Percentiles rank a stretch among this genome's conserved stretches.
These are phyloP conservation scores for Podabrus alpinus DNA, from an alignment of 2,888 invertebrate species.

Conservation along the genomic window DNA sequence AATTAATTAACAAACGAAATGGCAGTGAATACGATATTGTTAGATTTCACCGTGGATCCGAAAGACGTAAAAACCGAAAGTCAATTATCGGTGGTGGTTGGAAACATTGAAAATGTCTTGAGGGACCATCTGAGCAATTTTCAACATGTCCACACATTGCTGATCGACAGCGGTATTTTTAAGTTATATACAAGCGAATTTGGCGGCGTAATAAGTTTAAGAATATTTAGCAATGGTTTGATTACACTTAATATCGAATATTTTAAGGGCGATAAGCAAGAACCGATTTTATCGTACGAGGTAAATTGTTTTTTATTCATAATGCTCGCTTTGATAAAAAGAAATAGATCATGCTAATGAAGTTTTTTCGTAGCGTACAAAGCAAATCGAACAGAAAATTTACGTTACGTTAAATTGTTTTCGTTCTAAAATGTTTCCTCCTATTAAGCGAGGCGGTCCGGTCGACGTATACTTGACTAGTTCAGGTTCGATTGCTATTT, in stretches of 20 bases:
- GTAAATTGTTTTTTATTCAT: conserved; percentile 56
- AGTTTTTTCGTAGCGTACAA: conserved; percentile 66
- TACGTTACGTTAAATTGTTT: conserved; percentile 72
- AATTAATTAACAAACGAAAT: conserved; percentile 52
- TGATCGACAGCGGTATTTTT: conserved; percentile 71
- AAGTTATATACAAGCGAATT: conserved; percentile 73
- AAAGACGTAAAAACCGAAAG: conserved; percentile 68
- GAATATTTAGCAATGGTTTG: conserved; percentile 75
- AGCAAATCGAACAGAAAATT: conserved; percentile 77
- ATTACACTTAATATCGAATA: conserved; percentile 84
- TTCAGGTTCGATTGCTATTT: conserved; percentile 70
- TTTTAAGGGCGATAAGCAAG: conserved; percentile 75
- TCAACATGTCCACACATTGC: conserved; percentile 69
- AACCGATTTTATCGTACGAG: conserved; percentile 75
- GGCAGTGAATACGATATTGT: conserved; percentile 78
- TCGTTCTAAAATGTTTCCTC: conserved; percentile 80
- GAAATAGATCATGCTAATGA: not conserved
- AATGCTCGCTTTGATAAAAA: not conserved
- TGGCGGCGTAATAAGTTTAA: conserved; percentile 70
- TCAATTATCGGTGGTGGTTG: conserved; percentile 68
- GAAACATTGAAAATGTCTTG: conserved; percentile 70
- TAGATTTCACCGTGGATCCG: conserved; percentile 79
- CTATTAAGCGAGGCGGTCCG: conserved; percentile 80
- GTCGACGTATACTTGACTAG: conserved; percentile 85
- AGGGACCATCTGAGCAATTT: conserved; percentile 74